Percentiles rank a stretch among this genome's conserved stretches.
phyloP scores from a whole-genome alignment of 2,113 vertebrate species.

The Scomber scombrus region DNA sequence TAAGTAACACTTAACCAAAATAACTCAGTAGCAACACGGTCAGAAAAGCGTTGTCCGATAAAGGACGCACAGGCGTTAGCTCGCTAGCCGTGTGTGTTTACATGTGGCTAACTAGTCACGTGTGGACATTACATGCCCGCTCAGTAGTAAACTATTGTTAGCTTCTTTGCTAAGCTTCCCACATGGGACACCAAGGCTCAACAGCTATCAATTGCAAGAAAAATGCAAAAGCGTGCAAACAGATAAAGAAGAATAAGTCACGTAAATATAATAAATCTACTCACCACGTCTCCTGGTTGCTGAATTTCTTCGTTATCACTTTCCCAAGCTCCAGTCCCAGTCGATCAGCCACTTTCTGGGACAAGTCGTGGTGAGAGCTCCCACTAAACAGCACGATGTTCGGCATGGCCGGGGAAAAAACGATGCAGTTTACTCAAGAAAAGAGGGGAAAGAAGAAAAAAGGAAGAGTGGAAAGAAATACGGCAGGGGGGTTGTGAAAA shows the following conservation, averaged over 20 bases:
- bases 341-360: constrained; percentile 86
- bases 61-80: constrained; percentile 23
- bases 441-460: background rate
- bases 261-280: background rate
- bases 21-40: background rate
- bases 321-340: constrained; percentile 88
- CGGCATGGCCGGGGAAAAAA: constrained; percentile 72
- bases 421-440: background rate
- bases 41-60: constrained; percentile 5
- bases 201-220: background rate
- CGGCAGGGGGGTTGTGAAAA: constrained; percentile 34
- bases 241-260: too few species aligned
- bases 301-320: constrained; percentile 95
- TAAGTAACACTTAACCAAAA: accelerated
- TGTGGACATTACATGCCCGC: constrained; percentile 35
- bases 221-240: background rate
- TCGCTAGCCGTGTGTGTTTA: constrained; percentile 72
- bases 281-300: constrained; percentile 93
- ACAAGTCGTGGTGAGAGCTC: constrained; percentile 87
- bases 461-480: background rate
- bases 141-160: constrained; percentile 73
- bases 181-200: constrained; percentile 40
- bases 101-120: constrained; percentile 75
- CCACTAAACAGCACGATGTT: constrained; percentile 89
- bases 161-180: constrained; percentile 67